These are phyloP conservation scores for Dromiciops gliroides DNA, from an alignment of 2,113 vertebrate species.

Conservation along the genomic window DNA sequence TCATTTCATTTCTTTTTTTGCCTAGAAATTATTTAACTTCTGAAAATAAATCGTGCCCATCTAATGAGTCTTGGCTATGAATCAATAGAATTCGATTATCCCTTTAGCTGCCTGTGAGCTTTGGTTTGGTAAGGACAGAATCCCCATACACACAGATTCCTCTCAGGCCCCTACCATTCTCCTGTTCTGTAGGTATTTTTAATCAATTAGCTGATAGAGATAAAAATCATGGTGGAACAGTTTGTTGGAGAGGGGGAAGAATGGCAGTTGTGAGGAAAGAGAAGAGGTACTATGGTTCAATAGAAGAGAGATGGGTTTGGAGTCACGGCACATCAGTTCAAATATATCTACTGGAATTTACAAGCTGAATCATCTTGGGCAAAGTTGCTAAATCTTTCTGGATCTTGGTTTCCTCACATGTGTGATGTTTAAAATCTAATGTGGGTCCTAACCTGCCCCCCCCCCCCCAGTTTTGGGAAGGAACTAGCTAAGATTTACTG, in stretches of 20 bases:
- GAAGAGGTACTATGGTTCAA: neutral
- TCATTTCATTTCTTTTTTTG: neutral
- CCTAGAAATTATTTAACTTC: conserved; percentile 42
- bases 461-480: too few relatives aligned
- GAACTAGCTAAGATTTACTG: too few relatives aligned
- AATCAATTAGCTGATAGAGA: neutral
- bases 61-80: conserved; percentile 24
- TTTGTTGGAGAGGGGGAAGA: neutral
- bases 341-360: neutral
- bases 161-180: neutral
- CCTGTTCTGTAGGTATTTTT: neutral
- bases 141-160: neutral
- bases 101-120: conserved; percentile 9
- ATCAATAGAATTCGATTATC: neutral
- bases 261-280: neutral
- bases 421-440: too few relatives aligned
- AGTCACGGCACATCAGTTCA: neutral
- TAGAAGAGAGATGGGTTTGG: neutral
- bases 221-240: neutral
- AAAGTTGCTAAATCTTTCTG: neutral
- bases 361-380: neutral
- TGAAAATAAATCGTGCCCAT: conserved; percentile 33
- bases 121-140: neutral
- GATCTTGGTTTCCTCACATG: neutral
- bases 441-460: too few relatives aligned